Evolutionary conservation across 2,888 invertebrate genomes (phyloP).

Genomic region (Andrena dorsata): DNA sequence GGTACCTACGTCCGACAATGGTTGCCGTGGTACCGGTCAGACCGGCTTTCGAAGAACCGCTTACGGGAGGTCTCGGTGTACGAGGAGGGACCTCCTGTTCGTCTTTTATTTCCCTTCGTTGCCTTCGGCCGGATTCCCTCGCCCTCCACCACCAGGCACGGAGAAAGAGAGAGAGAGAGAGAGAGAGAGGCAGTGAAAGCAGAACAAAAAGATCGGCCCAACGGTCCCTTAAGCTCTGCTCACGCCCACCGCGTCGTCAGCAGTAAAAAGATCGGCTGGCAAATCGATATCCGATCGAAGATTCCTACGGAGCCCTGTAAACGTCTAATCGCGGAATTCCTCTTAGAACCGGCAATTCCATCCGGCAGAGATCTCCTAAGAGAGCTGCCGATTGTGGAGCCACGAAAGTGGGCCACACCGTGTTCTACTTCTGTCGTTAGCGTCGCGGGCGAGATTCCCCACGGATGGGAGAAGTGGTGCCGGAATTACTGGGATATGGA

Average conservation of each 20-base stretch:
- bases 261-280: constrained; percentile 36
- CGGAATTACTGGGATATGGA: constrained; percentile 63
- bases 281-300: constrained; percentile 57
- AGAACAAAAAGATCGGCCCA: constrained; percentile 74
- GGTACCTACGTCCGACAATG: constrained; percentile 50
- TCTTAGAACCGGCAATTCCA: constrained; percentile 41
- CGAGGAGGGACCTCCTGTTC: constrained; percentile 45
- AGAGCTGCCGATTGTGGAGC: constrained; percentile 52
- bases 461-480: constrained; percentile 33
- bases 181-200: constrained; percentile 49
- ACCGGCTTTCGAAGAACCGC: constrained; percentile 77
- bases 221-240: constrained; percentile 43
- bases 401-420: constrained; percentile 61
- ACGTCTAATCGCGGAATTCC: constrained; percentile 62
- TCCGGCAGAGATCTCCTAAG: constrained; percentile 35
- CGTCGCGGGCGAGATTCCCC: constrained; percentile 33
- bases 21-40: constrained; percentile 76
- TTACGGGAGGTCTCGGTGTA: constrained; percentile 77
- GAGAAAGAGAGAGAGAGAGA: constrained; percentile 3
- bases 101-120: constrained; percentile 50
- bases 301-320: constrained; percentile 29
- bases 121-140: constrained; percentile 40
- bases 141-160: constrained; percentile 28
- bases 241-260: constrained; percentile 48
- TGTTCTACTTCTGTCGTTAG: constrained; percentile 49